Evolutionary conservation across 2,888 invertebrate genomes (phyloP), one percentile per base, ranked within the genome.

Genomic region (Drosophila phalerata): DNA sequence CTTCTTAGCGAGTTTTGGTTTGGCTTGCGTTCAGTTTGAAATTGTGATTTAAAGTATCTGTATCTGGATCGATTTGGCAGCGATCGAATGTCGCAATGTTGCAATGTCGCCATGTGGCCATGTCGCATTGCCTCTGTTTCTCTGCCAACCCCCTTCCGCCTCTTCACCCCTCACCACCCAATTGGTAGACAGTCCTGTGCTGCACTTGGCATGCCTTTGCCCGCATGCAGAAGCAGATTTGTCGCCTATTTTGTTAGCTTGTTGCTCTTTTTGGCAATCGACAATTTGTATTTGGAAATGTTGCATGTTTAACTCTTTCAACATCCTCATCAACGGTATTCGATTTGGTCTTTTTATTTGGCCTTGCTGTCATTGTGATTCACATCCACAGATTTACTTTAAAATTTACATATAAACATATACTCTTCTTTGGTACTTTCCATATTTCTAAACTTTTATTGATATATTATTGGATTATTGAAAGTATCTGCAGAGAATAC

Each of bases 1-100:
- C 47, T 47, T 73, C 69, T 53, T 67, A 62, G 17, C 52, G 49
- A 48, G 38, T 73, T 70, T 69, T 68, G 70, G 69, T 65, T 79
- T 69, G 79, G 87, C 82, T 77, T 79, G 89, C 88, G 85, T 63
- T 88, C 79, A 68, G 68, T 77, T 74, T 74, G 77, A 81, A 89
- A 88, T 88, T 85, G 86, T 89, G 89, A 79, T 79, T 89, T 83
- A 89, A 89, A 88, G 89, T 85, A 85, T 89, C 88, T 86, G 86
- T 88, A 88, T 86, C 89, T 86, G 77, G 86, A 86, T 86, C 89
- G 89, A 88, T 87, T 89, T 88, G 89, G 79, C 80, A 82, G 79
- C 79, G 78, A 84, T 85, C 80, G 88, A 69, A 88, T 88, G 88
- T 83, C 80, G 81, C 57, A 10, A 57, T 64, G 49, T 78, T 69